A percentile compares a stretch with the other conserved stretches of the same genome.
These are phyloP conservation scores for Dryomyza anilis DNA, from an alignment of 2,888 invertebrate species.

Conservation along the genomic window DNA sequence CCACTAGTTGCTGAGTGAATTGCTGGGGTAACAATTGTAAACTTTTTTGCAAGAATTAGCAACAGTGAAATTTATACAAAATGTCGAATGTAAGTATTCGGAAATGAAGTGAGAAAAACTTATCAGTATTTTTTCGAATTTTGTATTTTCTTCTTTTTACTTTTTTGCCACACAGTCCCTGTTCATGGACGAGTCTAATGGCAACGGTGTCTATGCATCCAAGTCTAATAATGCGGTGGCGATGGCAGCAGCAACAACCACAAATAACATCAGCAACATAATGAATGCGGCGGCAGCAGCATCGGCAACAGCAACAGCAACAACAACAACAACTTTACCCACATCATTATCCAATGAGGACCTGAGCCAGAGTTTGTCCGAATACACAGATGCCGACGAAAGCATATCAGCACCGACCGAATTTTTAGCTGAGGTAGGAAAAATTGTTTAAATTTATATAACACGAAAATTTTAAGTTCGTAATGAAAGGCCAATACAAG, in stretches of 20 bases:
- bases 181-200: slow-evolving; percentile 60
- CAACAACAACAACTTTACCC: slow-evolving; percentile 40
- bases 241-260: slow-evolving; percentile 32
- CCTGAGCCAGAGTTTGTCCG: slow-evolving; percentile 65
- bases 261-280: slow-evolving; percentile 38
- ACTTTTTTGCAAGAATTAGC: too few relatives aligned
- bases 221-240: slow-evolving; percentile 35
- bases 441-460: too few relatives aligned
- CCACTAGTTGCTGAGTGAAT: too few relatives aligned
- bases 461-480: too few relatives aligned
- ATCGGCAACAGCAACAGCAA: slow-evolving; percentile 32
- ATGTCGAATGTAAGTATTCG: slow-evolving; percentile 55
- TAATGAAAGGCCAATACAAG: too few relatives aligned
- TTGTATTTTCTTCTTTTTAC: neutral
- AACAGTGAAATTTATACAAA: slow-evolving; percentile 26
- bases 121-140: neutral
- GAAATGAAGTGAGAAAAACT: neutral
- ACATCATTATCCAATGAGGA: slow-evolving; percentile 67
- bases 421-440: slow-evolving; percentile 72
- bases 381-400: slow-evolving; percentile 74
- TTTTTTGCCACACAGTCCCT: slow-evolving; percentile 45
- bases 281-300: slow-evolving; percentile 43
- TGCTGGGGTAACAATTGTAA: too few relatives aligned
- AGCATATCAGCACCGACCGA: slow-evolving; percentile 78
- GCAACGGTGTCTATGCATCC: slow-evolving; percentile 55